Evolutionary conservation across 2,797 vertebrate species (phyloP).

Genomic region (Hydrocynus forskahlii): DNA sequence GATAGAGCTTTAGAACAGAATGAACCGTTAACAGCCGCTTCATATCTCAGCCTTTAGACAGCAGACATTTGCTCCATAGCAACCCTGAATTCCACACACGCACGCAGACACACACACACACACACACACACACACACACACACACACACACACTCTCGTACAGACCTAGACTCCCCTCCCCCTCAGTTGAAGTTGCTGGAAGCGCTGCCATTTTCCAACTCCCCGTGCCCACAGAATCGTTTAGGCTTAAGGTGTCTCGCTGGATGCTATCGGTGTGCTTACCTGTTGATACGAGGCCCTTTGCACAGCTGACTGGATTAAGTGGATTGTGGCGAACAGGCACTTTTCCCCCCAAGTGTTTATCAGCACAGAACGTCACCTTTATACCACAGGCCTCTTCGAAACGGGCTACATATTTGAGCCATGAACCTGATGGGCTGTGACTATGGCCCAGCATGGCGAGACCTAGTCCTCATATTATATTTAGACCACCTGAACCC

Average conservation of each 20-base stretch:
- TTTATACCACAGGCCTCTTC: constrained; percentile 33
- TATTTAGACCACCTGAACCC: not conserved
- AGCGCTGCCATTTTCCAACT: constrained; percentile 56
- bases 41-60: constrained; percentile 27
- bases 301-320: constrained; percentile 66
- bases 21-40: constrained; percentile 22
- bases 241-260: constrained; percentile 62
- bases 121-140: not conserved
- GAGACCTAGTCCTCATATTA: constrained; percentile 12
- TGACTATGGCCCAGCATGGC: constrained; percentile 27
- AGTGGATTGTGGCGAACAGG: constrained; percentile 63
- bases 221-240: constrained; percentile 49
- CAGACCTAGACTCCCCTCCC: constrained; percentile 5
- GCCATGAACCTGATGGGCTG: constrained; percentile 35
- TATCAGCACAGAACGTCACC: constrained; percentile 55
- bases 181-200: constrained; percentile 25
- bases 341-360: constrained; percentile 57
- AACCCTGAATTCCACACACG: constrained; percentile 13
- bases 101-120: not conserved
- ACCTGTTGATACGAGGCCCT: constrained; percentile 59
- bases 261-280: constrained; percentile 62
- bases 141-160: not conserved
- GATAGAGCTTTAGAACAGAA: not conserved
- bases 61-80: constrained; percentile 28
- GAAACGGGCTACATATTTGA: constrained; percentile 52